phyloP scores from a whole-genome alignment of 1,140 invertebrate genomes.

The Daktulosphaira vitifoliae region DNA sequence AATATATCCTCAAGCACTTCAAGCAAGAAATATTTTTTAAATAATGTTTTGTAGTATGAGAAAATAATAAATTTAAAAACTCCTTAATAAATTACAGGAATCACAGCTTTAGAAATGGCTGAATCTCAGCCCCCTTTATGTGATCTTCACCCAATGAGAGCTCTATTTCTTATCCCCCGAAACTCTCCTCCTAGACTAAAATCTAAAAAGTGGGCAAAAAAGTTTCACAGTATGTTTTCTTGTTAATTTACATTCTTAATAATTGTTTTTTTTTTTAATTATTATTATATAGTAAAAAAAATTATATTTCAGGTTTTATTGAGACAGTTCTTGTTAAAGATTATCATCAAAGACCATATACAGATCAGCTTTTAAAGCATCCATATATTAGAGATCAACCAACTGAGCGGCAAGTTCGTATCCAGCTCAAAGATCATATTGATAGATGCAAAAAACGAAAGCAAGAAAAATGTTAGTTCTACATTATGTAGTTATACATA shows the following conservation, averaged over 20 bases:
- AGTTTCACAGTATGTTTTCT: slow-evolving; percentile 68
- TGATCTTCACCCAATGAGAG: slow-evolving; percentile 99
- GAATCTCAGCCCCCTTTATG: slow-evolving; percentile 97
- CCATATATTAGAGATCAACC: slow-evolving; percentile 96
- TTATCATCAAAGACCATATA: slow-evolving; percentile 95
- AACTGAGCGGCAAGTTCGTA: slow-evolving; percentile 92
- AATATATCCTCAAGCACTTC: too few species aligned
- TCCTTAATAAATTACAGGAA: slow-evolving; percentile 44
- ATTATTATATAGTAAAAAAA: too few species aligned
- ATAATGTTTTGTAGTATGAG: too few species aligned
- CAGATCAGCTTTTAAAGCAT: slow-evolving; percentile 95
- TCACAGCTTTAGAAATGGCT: slow-evolving; percentile 99
- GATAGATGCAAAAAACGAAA: slow-evolving; percentile 93
- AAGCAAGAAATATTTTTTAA: neutral
- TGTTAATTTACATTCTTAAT: neutral
- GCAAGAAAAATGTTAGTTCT: slow-evolving; percentile 62
- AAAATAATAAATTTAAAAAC: neutral
- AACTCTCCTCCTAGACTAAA: slow-evolving; percentile 94
- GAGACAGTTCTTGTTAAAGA: slow-evolving; percentile 90
- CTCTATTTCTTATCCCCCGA: slow-evolving; percentile 95
- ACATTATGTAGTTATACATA: neutral
- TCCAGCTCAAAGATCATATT: slow-evolving; percentile 98
- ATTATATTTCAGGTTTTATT: slow-evolving; percentile 56
- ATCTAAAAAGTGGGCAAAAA: slow-evolving; percentile 97
- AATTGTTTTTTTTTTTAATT: slow-evolving; percentile 19